phyloP scores from a whole-genome alignment of 92 coral and sea anemone genomes.

The Muricea muricata region DNA sequence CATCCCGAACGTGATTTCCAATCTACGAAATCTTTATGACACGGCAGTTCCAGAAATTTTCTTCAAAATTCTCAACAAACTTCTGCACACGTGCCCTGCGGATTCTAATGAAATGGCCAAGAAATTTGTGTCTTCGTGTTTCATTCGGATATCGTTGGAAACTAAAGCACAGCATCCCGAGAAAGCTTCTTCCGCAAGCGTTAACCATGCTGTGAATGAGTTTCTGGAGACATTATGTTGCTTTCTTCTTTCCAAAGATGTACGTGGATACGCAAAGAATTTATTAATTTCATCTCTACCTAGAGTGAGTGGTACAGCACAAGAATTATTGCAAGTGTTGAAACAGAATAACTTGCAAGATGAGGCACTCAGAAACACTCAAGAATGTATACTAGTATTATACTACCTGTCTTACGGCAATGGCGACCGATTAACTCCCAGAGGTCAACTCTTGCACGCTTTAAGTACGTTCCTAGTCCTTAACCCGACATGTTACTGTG shows the following conservation, averaged over 20 bases:
- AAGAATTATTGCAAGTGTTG: conserved; percentile 13
- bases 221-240: conserved; percentile 65
- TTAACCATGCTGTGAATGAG: conserved; percentile 42
- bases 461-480: conserved; percentile 68
- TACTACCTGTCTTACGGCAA: conserved; percentile 66
- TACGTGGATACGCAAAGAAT: conserved; percentile 13
- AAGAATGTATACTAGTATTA: conserved; percentile 76
- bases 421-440: conserved; percentile 71
- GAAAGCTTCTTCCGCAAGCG: conserved; percentile 24
- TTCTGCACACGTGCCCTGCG: conserved; percentile 47
- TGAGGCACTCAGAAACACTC: conserved; percentile 68
- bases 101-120: conserved; percentile 58
- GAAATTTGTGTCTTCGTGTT: conserved; percentile 78
- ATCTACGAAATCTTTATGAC: conserved; percentile 67
- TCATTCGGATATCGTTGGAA: conserved; percentile 79
- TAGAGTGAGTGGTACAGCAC: conserved; percentile 9
- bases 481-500: conserved; percentile 59
- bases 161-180: conserved; percentile 64
- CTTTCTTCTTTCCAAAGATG: conserved; percentile 43
- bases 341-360: conserved; percentile 52
- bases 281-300: not conserved
- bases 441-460: conserved; percentile 55
- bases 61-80: conserved; percentile 71
- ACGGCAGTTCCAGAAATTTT: conserved; percentile 68
- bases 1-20: conserved; percentile 80